These are phyloP conservation scores for Phenganax marumi DNA, from an alignment of 92 coral and sea anemone species.

Conservation along the genomic window DNA sequence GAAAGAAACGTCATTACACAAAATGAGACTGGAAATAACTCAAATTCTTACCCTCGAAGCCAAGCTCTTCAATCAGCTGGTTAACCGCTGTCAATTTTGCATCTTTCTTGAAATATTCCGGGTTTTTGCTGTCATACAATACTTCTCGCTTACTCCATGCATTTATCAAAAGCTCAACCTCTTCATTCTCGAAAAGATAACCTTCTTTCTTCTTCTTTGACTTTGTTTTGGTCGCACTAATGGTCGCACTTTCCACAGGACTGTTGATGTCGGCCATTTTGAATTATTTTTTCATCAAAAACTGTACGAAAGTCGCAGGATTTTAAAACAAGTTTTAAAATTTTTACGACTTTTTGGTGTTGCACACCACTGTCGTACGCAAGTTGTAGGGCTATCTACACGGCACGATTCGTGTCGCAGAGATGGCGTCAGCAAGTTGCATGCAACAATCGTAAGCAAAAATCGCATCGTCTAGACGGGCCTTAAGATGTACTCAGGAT, in stretches of 20 bases:
- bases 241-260: slow-evolving; percentile 24
- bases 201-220: slow-evolving; percentile 11
- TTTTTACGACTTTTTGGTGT: slow-evolving; percentile 10
- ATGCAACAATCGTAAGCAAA: too few species aligned
- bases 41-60: slow-evolving; percentile 21
- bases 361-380: slow-evolving; percentile 24
- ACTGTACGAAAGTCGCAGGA: slow-evolving; percentile 31
- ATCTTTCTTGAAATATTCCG: slow-evolving; percentile 13
- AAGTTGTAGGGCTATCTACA: slow-evolving; percentile 14
- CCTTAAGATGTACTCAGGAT: too few species aligned
- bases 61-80: slow-evolving; percentile 14
- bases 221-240: slow-evolving; percentile 9
- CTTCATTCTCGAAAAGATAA: not conserved
- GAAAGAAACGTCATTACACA: not conserved
- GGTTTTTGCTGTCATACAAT: slow-evolving; percentile 10
- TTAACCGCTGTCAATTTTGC: slow-evolving; percentile 14
- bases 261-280: slow-evolving; percentile 24
- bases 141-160: slow-evolving; percentile 37
- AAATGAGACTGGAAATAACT: not conserved
- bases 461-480: too few species aligned
- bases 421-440: not conserved
- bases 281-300: slow-evolving; percentile 33
- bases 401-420: slow-evolving; percentile 12
- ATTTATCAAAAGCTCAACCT: slow-evolving; percentile 14
- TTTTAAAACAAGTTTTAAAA: slow-evolving; percentile 10